Evolutionary conservation across 2,113 vertebrate genomes (phyloP).

Genomic region (Megaptera novaeangliae): DNA sequence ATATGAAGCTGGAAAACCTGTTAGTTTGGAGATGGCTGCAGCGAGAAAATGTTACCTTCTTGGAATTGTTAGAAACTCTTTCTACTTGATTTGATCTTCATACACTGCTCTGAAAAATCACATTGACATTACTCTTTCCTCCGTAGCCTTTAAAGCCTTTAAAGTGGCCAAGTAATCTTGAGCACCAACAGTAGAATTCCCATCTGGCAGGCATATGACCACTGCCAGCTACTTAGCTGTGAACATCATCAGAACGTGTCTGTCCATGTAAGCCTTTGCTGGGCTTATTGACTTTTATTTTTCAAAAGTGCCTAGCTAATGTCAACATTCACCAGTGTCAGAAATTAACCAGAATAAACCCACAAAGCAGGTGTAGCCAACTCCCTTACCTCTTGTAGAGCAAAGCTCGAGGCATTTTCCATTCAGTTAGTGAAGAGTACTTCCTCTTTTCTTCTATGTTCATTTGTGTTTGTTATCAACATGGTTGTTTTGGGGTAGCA

Average conservation of each 20-base stretch:
- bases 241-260: neutral
- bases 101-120: neutral
- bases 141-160: neutral
- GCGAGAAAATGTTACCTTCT: neutral
- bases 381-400: neutral
- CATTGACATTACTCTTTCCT: neutral
- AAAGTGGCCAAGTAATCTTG: neutral
- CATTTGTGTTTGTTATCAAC: neutral
- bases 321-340: neutral
- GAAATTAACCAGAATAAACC: neutral
- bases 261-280: neutral
- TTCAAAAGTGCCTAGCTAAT: neutral
- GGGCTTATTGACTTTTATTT: neutral
- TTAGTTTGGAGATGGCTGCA: neutral
- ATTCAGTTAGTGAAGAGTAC: neutral
- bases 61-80: neutral
- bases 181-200: neutral
- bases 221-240: neutral
- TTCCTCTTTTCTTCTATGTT: neutral
- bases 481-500: neutral
- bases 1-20: neutral
- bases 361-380: neutral
- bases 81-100: constrained; percentile 29
- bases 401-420: neutral
- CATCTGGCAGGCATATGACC: neutral